Conservation (phyloP, 1,140 invertebrate genomes). For the Coenobita brevimanus region DNA sequence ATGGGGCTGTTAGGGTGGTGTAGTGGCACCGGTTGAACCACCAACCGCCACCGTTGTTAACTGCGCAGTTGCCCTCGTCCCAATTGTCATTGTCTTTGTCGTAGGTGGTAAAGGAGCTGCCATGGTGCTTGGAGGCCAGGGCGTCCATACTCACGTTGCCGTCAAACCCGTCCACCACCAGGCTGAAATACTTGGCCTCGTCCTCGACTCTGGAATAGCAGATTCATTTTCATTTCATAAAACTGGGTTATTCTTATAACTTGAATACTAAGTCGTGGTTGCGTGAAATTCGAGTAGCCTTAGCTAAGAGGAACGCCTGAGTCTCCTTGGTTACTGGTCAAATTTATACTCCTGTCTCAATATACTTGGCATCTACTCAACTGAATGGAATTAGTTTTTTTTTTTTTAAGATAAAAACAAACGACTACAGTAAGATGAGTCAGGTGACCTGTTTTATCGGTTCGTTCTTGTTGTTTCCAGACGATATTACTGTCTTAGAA, state of each 20-base stretch:
- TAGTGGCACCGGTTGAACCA: conserved; percentile 38
- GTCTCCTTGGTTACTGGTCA: too few relatives aligned
- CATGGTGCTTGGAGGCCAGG: conserved; percentile 26
- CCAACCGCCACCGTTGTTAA: conserved; percentile 32
- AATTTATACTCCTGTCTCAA: background rate
- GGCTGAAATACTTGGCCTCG: background rate
- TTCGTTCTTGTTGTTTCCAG: too few relatives aligned
- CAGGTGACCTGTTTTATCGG: too few relatives aligned
- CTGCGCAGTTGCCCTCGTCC: background rate
- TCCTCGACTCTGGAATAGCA: conserved; percentile 33
- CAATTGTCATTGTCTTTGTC: conserved; percentile 23
- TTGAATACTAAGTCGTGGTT: too few relatives aligned
- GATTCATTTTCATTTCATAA: too few relatives aligned
- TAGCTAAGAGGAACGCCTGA: too few relatives aligned
- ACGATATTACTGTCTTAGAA: too few relatives aligned
- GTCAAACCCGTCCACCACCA: conserved; percentile 32
- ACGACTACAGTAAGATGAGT: too few relatives aligned
- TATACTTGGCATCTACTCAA: too few relatives aligned
- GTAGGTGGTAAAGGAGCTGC: conserved; percentile 22
- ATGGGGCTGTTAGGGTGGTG: conserved; percentile 29
- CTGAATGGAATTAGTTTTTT: too few relatives aligned
- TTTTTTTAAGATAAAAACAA: too few relatives aligned
- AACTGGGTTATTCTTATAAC: background rate
- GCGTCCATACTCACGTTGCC: conserved; percentile 42
- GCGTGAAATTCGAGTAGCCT: too few relatives aligned